Percentiles rank a stretch among this genome's conserved stretches.
These are phyloP conservation scores for Frankliniella intonsa DNA, from an alignment of 2,888 invertebrate species.

Conservation along the genomic window DNA sequence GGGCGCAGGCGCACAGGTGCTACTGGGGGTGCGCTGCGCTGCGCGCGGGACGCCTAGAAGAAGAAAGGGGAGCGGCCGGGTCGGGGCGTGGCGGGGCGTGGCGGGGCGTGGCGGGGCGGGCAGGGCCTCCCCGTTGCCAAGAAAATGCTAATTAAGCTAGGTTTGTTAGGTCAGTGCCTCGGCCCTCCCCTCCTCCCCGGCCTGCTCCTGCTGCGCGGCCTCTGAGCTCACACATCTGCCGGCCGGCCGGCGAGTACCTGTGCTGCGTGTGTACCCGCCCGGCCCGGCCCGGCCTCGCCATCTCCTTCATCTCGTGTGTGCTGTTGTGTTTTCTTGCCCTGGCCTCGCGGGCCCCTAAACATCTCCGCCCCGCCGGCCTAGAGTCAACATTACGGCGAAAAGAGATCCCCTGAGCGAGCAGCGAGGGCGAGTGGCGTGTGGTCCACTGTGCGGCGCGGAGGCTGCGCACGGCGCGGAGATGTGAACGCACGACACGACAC, in stretches of 20 bases:
- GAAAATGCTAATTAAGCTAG: constrained; percentile 3
- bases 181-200: not conserved
- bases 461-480: not conserved
- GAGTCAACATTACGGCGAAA: not conserved
- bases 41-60: not conserved
- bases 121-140: not conserved
- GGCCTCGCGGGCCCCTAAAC: not conserved
- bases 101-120: not conserved
- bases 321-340: not conserved
- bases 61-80: not conserved
- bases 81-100: not conserved
- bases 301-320: not conserved
- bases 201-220: not conserved
- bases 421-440: not conserved
- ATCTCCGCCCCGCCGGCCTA: not conserved
- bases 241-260: not conserved
- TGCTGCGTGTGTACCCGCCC: not conserved
- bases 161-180: constrained; percentile 21
- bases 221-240: not conserved
- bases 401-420: not conserved
- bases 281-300: not conserved
- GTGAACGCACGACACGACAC: not conserved
- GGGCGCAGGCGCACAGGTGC: not conserved
- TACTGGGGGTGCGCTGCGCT: not conserved
- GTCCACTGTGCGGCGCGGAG: not conserved